Evolutionary conservation across 2,888 invertebrate species (phyloP), one percentile per base, ranked within the genome.

Genomic region (Apamea anceps): DNA sequence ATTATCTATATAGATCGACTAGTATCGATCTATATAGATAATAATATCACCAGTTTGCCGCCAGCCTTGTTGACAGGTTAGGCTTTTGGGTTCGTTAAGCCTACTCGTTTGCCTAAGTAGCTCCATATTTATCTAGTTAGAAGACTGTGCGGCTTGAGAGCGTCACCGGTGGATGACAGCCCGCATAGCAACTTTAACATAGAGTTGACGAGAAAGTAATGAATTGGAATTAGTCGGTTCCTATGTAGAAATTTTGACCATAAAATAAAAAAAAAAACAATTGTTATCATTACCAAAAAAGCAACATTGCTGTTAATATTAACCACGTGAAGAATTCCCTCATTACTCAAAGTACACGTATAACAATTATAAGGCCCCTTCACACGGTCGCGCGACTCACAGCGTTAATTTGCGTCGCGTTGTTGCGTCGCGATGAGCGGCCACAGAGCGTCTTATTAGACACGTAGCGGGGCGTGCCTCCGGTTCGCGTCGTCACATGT

Each of bases 361-460:
- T 81, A 78, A 85, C 81, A 85, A 88, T 88, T 88, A 81, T 91
- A 90, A 93, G 88, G 90, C 85, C 87, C 89, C 90, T 91, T 81
- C 90, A 92, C 87, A 94, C 91, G 90, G 88, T 78, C 82, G 81
- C 87, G 87, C 90, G 86, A 87, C 90, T 90, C 89, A 90, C 91
- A 88, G 92, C 93, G 93, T 94, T 95, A 95, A 96, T 95, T 95
- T 91, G 87, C 91, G 91, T 90, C 92, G 90, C 93, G 93, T 91
- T 91, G 90, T 90, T 90, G 91, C 87, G 85, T 87, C 91, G 92
- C 93, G 92, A 93, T 92, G 93, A 93, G 94, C 94, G 94, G 93
- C 94, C 94, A 91, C 94, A 93, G 91, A 94, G 94, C 94, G 93
- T 95, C 95, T 95, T 95, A 96, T 95, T 95, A 95, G 94, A 94